Evolutionary conservation across 2,113 vertebrate genomes (phyloP), one percentile per base, ranked within the genome.

Genomic region (Gambusia holbrooki): DNA sequence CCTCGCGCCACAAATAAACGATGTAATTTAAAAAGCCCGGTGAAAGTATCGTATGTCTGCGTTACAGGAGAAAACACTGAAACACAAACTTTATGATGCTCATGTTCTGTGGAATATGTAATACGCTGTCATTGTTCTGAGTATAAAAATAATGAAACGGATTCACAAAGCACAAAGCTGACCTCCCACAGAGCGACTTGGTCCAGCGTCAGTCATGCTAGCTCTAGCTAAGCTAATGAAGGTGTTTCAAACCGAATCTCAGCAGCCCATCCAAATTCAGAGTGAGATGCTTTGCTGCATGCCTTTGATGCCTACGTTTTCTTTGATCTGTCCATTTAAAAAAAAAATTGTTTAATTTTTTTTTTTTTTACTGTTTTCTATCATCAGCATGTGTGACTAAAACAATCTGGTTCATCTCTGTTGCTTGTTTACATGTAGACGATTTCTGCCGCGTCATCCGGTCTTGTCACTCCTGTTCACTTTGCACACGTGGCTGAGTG

Each of bases 281-380:
- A 79, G 84, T 19, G 83, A 87, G 85, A 70, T 83, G 72, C 75
- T 87, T 71, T 79, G 79, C 86, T 79, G 93, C 95, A 17, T 7
- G 95, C 93, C 89, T 93, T 93, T 93, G 92, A 93, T 93, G 94
- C 94, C 95, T 95, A 94, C 89, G 76, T 76, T 74, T 79, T 79
- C 29, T 64, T 45, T 82, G 72, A 22, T 66, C 30, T 72, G n/a
- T 63, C 62, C 27, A 0, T 37, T 32, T 35, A 27, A 27, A 27
- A 27, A 27, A 27, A 27, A 27, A 27, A 1, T 48, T 48, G 4
- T 42, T 15, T 15, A 32, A 7, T 71, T 65, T 32, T 35, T 48
- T 19, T 42, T 42, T 15, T 15, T 66, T 15, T 71, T 65, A 35
- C 29, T 45, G 13, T 75, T 72, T 88, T 90, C 88, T 84, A 82